These are phyloP conservation scores for Lemur catta DNA, from an alignment of 2,797 vertebrate species.

Conservation along the genomic window DNA sequence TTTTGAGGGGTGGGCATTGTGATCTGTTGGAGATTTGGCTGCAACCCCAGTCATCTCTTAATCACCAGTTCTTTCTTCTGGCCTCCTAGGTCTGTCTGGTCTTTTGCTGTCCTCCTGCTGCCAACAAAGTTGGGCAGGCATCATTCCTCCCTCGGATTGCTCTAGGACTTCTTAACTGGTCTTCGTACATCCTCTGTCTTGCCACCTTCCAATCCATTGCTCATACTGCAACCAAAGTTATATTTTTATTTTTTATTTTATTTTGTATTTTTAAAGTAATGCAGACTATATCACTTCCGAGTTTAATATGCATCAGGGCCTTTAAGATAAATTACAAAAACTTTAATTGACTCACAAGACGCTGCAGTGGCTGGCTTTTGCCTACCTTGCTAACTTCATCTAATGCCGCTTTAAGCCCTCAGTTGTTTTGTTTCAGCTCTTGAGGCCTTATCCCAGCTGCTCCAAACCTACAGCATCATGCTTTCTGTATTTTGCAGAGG, in stretches of 20 bases:
- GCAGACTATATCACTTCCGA: not conserved
- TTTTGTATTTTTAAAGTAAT: constrained; percentile 1
- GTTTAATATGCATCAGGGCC: not conserved
- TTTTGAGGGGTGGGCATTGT: not conserved
- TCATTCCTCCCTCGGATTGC: not conserved
- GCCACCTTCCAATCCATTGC: not conserved
- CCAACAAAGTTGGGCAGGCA: not conserved
- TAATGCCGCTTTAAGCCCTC: not conserved
- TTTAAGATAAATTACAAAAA: not conserved
- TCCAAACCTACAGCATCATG: not conserved
- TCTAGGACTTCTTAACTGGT: not conserved
- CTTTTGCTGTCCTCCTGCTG: not conserved
- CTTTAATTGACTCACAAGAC: not conserved
- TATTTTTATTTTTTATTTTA: not conserved
- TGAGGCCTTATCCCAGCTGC: not conserved
- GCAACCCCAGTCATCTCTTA: not conserved
- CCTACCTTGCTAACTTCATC: not conserved
- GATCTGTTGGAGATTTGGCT: not conserved
- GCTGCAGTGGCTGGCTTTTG: not conserved
- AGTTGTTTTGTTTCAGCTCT: not conserved
- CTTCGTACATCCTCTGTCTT: not conserved
- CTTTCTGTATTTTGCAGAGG: not conserved
- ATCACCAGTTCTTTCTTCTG: not conserved
- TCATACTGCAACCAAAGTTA: not conserved
- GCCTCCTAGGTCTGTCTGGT: not conserved